Base-by-base conservation (phyloP, 37 sponge, comb jelly and placozoan species). In the Axinella damicornis region DNA sequence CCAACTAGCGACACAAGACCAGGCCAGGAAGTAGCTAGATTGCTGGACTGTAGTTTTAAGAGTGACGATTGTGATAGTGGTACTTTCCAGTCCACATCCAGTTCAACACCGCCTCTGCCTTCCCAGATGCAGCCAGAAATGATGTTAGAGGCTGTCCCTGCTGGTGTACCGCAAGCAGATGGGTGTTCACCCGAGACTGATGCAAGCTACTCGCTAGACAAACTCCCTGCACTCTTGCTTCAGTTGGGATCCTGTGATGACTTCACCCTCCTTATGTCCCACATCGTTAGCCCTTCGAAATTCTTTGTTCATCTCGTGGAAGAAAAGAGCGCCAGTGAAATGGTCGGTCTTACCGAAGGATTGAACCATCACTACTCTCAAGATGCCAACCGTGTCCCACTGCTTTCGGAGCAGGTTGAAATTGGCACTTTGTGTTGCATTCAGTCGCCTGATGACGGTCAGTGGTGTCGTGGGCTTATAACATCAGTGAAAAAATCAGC, bases 241-340 rank as follows among this genome's bases (percentile, higher is more conserved):
- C 1, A 30, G 0, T 57, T 83, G 35, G 54, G 58, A 14, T 21
- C 46, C 0, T 70, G 53, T 2, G 25, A 30, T 33, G 64, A 73
- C 13, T 74, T 83, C 61, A 32, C 53, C 32, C 16, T 73, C 19
- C 61, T 83, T 2, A 35, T 73, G 28, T 83, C 83, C 2, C 52
- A 73, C 53, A 46, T 73, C 0, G 28, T 25, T 15, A 73, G 52
- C 17, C 60, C 73, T 28, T 31, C 58, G 63, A 28, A 40, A 21
- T 57, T 83, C 64, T 83, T 63, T 32, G 83, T 83, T 0, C 83
- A 83, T 38, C 83, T 74, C 1, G 64, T 83, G n/a, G 57, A 81
- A 56, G 1, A 18, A 15, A 32, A 27, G 13, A 36, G 27, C 1
- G 83, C 64, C 19, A 40, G 59, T n/a, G 62, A 36, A 14, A 32